A percentile compares a stretch with the other conserved stretches of the same genome.
phyloP scores from a whole-genome alignment of 1,140 invertebrate genomes.

The Campoletis sonorensis region DNA sequence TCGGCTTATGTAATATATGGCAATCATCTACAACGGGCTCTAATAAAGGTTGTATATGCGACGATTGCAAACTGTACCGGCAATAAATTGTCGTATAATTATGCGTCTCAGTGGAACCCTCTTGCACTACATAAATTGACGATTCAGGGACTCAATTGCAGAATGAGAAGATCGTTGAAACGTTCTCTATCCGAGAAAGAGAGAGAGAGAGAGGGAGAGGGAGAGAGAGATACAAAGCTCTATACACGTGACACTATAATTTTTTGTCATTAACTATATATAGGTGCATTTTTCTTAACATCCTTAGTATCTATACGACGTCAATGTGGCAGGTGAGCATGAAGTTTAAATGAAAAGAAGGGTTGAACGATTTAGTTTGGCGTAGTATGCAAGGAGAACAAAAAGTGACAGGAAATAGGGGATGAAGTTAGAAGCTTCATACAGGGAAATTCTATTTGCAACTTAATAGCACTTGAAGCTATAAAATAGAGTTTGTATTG shows the following conservation, averaged over 20 bases:
- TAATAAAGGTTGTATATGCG: not conserved
- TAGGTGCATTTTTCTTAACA: not conserved
- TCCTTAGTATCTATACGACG: not conserved
- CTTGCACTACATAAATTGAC: not conserved
- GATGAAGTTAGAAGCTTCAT: not conserved
- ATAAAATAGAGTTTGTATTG: not conserved
- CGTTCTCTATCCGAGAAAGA: too few relatives aligned
- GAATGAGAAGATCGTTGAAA: not conserved
- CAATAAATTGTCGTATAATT: constrained; percentile 15
- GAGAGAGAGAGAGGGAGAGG: too few relatives aligned
- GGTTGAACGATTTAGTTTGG: not conserved
- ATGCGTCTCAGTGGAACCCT: not conserved
- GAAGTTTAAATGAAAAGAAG: not conserved
- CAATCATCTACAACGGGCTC: not conserved
- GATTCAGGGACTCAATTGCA: not conserved
- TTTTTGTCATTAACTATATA: not conserved
- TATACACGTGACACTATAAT: too few relatives aligned
- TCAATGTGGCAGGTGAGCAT: not conserved
- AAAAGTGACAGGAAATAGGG: not conserved
- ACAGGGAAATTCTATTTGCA: not conserved
- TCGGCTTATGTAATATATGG: not conserved
- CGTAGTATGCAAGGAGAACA: too few relatives aligned
- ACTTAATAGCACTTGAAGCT: not conserved
- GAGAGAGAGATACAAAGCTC: not conserved
- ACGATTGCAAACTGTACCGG: not conserved